Conservation (phyloP, 2,888 invertebrate genomes). For the Pharmacophagus antenor region DNA sequence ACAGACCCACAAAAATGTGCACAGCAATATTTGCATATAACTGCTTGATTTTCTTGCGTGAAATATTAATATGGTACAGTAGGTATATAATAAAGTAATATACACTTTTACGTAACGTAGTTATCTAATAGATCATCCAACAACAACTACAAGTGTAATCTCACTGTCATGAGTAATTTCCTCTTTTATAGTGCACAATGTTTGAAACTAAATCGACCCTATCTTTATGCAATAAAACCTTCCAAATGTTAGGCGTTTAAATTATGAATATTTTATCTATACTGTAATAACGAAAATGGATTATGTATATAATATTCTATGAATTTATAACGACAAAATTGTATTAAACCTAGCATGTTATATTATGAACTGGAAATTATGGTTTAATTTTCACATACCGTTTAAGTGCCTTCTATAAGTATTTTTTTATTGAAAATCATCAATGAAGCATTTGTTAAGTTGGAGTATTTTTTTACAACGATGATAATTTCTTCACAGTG, state of each 20-base stretch:
- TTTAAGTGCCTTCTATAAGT: too few species aligned
- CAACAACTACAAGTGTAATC: background rate
- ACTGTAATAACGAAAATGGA: slow-evolving; percentile 1
- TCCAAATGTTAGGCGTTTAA: background rate
- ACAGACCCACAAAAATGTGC: too few species aligned
- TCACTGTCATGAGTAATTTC: background rate
- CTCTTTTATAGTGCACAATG: slow-evolving; percentile 10
- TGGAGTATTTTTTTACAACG: too few species aligned
- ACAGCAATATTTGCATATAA: too few species aligned
- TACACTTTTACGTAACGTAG: too few species aligned
- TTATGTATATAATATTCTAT: background rate
- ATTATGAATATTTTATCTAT: slow-evolving; percentile 4
- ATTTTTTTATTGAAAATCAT: too few species aligned
- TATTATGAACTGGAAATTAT: too few species aligned
- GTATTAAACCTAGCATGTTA: background rate
- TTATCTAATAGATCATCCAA: background rate
- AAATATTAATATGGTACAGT: too few species aligned
- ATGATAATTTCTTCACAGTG: too few species aligned
- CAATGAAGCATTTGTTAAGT: too few species aligned
- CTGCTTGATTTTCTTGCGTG: too few species aligned
- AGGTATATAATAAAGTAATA: background rate
- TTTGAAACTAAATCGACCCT: slow-evolving; percentile 10
- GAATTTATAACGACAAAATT: background rate
- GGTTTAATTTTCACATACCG: too few species aligned
- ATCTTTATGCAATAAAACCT: slow-evolving; percentile 10